Conservation (phyloP, 2,888 invertebrate genomes). For the Drosophila incognita region DNA sequence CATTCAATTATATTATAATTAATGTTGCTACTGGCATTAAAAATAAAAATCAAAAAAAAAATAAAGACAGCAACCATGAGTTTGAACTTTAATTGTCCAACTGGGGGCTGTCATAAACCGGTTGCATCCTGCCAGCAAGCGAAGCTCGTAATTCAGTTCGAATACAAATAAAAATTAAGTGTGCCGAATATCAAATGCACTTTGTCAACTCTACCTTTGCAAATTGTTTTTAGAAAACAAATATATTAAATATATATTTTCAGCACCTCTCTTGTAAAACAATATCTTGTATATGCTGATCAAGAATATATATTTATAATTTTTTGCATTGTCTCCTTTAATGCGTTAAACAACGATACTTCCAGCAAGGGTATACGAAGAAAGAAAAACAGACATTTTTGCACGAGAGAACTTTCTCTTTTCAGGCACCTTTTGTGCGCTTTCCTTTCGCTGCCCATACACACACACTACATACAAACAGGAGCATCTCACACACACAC, state of each 20-base stretch:
- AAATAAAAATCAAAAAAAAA: conserved; percentile 31
- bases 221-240: neutral
- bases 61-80: conserved; percentile 56
- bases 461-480: conserved; percentile 1
- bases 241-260: neutral
- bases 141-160: conserved; percentile 27
- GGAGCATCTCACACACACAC: conserved; percentile 5
- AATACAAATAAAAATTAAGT: conserved; percentile 24
- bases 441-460: conserved; percentile 69
- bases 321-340: neutral
- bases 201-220: neutral
- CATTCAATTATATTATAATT: conserved; percentile 77
- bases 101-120: conserved; percentile 41
- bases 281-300: neutral
- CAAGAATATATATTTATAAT: neutral
- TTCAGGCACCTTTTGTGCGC: conserved; percentile 67
- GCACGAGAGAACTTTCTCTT: conserved; percentile 67
- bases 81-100: conserved; percentile 72
- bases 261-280: neutral
- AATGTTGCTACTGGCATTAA: conserved; percentile 53
- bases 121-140: conserved; percentile 50
- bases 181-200: conserved; percentile 21
- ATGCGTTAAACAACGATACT: neutral
- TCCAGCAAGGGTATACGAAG: conserved; percentile 27
- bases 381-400: conserved; percentile 8